phyloP scores from a whole-genome alignment of 2,113 vertebrate species.

The Dipodomys merriami region DNA sequence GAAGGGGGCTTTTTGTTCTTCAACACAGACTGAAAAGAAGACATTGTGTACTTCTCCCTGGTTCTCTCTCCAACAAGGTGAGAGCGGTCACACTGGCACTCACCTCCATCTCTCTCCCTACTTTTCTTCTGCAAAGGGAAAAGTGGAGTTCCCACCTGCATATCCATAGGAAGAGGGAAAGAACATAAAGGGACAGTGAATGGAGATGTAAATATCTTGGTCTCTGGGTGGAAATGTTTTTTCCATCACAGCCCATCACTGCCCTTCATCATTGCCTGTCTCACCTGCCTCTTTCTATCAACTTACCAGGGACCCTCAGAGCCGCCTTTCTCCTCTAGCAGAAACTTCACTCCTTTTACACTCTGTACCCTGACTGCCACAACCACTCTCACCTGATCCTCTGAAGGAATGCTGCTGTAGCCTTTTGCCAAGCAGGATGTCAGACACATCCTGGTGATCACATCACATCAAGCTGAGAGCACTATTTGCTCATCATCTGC shows the following conservation, averaged over 20 bases:
- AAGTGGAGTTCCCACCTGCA: not conserved
- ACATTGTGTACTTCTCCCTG: too few relatives aligned
- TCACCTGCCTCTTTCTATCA: not conserved
- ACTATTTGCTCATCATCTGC: not conserved
- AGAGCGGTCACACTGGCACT: not conserved
- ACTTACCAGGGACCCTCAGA: rapidly evolving
- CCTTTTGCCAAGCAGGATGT: not conserved
- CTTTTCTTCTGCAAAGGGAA: not conserved
- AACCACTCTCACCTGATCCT: not conserved
- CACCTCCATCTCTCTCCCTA: not conserved
- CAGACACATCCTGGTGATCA: not conserved
- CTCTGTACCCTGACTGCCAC: not conserved
- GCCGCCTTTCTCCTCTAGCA: not conserved
- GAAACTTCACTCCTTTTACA: not conserved
- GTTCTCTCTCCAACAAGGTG: not conserved
- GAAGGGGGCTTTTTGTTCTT: not conserved
- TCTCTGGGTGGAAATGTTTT: not conserved
- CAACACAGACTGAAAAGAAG: not conserved
- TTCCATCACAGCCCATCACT: rapidly evolving
- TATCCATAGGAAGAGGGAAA: not conserved
- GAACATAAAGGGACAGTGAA: not conserved
- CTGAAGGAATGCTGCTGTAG: not conserved
- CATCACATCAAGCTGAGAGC: not conserved
- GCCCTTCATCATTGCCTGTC: not conserved
- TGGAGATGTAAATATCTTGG: not conserved